phyloP scores from a whole-genome alignment of 2,797 vertebrate genomes.

The Apodemus agrarius region DNA sequence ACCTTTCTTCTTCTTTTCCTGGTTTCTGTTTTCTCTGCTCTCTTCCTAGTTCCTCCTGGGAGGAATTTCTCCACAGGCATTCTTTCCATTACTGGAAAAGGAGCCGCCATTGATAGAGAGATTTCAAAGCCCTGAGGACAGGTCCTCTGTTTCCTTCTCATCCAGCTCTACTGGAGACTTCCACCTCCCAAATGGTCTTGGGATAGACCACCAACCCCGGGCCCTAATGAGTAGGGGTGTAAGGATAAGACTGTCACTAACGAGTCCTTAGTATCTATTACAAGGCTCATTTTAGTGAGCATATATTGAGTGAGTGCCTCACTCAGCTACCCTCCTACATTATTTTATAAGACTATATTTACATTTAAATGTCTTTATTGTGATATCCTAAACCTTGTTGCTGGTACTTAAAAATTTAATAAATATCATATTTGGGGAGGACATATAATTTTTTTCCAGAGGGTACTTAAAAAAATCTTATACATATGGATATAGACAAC shows the following conservation, averaged over 20 bases:
- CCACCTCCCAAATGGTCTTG: background rate
- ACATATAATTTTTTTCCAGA: background rate
- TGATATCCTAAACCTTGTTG: slow-evolving; percentile 13
- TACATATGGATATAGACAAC: background rate
- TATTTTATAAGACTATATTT: slow-evolving; percentile 9
- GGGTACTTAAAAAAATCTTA: background rate
- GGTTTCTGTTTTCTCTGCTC: background rate
- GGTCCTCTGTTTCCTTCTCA: background rate
- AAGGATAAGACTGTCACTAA: background rate
- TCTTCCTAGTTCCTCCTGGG: background rate
- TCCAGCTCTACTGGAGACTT: background rate
- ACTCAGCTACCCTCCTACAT: background rate
- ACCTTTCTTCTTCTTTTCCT: background rate
- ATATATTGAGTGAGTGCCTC: background rate
- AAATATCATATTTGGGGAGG: background rate
- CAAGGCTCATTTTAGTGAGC: background rate
- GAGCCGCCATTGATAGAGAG: background rate
- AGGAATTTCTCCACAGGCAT: slow-evolving; percentile 28
- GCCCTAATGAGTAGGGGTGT: background rate
- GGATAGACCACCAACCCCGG: background rate
- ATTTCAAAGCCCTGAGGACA: background rate
- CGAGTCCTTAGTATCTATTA: background rate
- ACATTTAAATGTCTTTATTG: background rate
- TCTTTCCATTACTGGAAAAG: background rate
- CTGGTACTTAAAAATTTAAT: slow-evolving; percentile 6